Evolutionary conservation across 2,797 vertebrate species (phyloP).

Genomic region (Dicrostonyx torquatus): DNA sequence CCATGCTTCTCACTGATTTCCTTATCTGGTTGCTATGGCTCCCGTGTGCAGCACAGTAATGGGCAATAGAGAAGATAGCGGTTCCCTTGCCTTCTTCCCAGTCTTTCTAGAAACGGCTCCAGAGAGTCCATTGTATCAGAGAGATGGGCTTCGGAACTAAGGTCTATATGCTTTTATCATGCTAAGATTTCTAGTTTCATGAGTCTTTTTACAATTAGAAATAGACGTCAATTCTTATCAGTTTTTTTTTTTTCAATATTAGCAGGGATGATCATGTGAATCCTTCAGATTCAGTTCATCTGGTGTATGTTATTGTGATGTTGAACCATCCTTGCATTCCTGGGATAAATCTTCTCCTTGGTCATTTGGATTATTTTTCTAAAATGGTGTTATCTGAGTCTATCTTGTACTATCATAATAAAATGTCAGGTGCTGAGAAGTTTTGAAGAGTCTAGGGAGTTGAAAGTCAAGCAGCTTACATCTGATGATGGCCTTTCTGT

Average conservation of each 20-base stretch:
- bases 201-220: slow-evolving; percentile 39
- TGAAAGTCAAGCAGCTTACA: background rate
- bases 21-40: background rate
- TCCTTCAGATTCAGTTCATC: background rate
- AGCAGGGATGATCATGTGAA: background rate
- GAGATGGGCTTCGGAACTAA: background rate
- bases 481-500: background rate
- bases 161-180: slow-evolving; percentile 25
- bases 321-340: background rate
- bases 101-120: slow-evolving; percentile 6
- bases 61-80: background rate
- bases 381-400: background rate
- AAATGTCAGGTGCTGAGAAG: background rate
- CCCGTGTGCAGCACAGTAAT: background rate
- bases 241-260: background rate
- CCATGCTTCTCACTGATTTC: background rate
- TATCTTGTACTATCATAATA: background rate
- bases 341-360: background rate
- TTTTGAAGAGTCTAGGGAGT: background rate
- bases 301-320: background rate
- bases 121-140: background rate
- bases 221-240: background rate
- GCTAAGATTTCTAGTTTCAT: slow-evolving; percentile 20
- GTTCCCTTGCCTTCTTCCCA: background rate
- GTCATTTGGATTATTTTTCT: slow-evolving; percentile 19